phyloP scores from a whole-genome alignment of 1,140 invertebrate genomes.

The Armadillidium nasatum region DNA sequence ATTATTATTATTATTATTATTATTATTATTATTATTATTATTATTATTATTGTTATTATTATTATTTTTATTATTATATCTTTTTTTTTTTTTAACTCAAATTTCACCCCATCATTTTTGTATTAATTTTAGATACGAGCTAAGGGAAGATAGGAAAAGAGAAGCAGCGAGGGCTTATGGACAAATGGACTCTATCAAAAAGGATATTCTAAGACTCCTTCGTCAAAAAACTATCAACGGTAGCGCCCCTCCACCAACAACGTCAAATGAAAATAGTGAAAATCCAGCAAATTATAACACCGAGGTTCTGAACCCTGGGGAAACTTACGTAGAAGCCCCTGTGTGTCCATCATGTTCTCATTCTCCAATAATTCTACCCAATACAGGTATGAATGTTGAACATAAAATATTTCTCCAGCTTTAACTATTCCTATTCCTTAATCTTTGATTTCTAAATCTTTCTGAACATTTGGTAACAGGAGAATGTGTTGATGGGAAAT shows the following conservation, averaged over 20 bases:
- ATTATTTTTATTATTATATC: too few relatives aligned
- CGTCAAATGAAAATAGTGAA: neutral
- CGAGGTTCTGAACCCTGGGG: neutral
- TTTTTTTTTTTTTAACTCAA: conserved; percentile 32
- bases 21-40: too few relatives aligned
- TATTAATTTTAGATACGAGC: too few relatives aligned
- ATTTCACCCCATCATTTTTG: too few relatives aligned
- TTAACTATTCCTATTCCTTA: neutral
- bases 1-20: too few relatives aligned
- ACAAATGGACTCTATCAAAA: conserved; percentile 55
- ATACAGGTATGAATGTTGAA: neutral
- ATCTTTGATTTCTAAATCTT: neutral
- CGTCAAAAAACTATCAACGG: conserved; percentile 18
- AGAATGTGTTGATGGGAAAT: neutral
- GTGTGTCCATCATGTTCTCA: neutral
- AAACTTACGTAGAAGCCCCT: neutral
- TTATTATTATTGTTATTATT: too few relatives aligned
- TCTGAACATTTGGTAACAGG: neutral
- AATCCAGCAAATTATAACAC: neutral
- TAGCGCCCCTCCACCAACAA: neutral
- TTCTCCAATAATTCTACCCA: neutral
- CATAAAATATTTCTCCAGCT: neutral
- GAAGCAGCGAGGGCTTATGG: conserved; percentile 52
- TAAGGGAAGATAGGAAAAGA: conserved; percentile 55
- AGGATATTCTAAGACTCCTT: conserved; percentile 50